These are phyloP conservation scores for Prinia subflava DNA, from an alignment of 2,113 vertebrate genomes.

Conservation along the genomic window DNA sequence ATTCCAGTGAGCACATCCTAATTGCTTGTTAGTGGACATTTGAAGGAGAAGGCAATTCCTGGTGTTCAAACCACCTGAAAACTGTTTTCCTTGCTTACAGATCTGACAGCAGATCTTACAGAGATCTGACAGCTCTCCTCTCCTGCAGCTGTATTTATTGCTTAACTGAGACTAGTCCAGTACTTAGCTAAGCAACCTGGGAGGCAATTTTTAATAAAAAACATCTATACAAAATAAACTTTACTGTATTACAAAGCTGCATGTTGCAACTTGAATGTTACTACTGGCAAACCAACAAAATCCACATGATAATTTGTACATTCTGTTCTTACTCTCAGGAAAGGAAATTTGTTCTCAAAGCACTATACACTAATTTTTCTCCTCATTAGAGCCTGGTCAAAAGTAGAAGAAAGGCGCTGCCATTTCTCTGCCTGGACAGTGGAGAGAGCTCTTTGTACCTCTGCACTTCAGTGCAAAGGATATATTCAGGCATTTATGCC, in stretches of 20 bases:
- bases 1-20: neutral
- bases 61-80: neutral
- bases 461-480: neutral
- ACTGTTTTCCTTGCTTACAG: neutral
- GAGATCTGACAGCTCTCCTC: neutral
- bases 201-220: neutral
- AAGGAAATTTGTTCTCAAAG: neutral
- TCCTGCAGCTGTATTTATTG: neutral
- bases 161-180: neutral
- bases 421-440: neutral
- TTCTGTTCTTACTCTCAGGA: neutral
- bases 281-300: neutral
- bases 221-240: neutral
- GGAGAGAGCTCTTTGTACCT: neutral
- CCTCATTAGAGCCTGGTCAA: neutral
- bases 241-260: neutral
- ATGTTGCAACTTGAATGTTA: neutral
- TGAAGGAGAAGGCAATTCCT: neutral
- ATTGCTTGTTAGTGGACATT: neutral
- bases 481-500: neutral
- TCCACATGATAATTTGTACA: neutral
- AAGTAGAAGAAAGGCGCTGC: neutral
- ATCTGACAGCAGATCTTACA: neutral
- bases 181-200: neutral
- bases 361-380: neutral